phyloP scores from a whole-genome alignment of 2,113 vertebrate species.

The Hucho hucho region DNA sequence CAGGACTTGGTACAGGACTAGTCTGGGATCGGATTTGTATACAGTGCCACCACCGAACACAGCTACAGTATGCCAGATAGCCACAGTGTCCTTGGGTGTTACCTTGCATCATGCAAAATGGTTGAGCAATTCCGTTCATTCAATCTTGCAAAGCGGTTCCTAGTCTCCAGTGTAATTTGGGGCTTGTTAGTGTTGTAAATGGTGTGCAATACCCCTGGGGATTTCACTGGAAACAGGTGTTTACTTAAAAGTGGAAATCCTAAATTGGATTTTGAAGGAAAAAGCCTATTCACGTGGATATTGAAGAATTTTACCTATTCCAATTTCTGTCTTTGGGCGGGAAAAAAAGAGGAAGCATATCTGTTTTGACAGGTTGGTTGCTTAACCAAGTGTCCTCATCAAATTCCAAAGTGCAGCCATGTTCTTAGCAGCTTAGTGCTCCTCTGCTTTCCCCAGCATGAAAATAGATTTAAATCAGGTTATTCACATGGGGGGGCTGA shows the following conservation, averaged over 20 bases:
- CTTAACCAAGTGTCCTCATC: constrained; percentile 36
- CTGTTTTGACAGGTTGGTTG: constrained; percentile 36
- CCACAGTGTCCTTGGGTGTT: background rate
- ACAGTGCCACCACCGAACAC: too few relatives aligned
- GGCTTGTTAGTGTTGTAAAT: constrained; percentile 53
- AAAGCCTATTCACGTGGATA: too few relatives aligned
- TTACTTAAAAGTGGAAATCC: constrained; percentile 1
- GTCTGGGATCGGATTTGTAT: background rate
- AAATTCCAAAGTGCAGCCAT: constrained; percentile 7
- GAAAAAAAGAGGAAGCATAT: background rate
- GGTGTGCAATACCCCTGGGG: constrained; percentile 35
- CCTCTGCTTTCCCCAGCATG: constrained; percentile 30
- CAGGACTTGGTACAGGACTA: background rate
- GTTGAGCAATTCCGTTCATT: background rate
- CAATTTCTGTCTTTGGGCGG: background rate
- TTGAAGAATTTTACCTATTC: background rate
- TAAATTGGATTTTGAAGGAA: constrained; percentile 5
- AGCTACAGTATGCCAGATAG: background rate
- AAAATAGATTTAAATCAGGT: constrained; percentile 54
- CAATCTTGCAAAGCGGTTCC: background rate
- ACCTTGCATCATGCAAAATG: background rate
- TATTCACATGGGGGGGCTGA: constrained; percentile 26
- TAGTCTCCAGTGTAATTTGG: constrained; percentile 35
- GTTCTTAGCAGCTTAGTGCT: constrained; percentile 36
- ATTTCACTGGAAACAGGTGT: too few relatives aligned